Percentiles rank a stretch among this genome's conserved stretches.
Conservation (phyloP, 2,113 vertebrate genomes). For the Charina bottae region DNA sequence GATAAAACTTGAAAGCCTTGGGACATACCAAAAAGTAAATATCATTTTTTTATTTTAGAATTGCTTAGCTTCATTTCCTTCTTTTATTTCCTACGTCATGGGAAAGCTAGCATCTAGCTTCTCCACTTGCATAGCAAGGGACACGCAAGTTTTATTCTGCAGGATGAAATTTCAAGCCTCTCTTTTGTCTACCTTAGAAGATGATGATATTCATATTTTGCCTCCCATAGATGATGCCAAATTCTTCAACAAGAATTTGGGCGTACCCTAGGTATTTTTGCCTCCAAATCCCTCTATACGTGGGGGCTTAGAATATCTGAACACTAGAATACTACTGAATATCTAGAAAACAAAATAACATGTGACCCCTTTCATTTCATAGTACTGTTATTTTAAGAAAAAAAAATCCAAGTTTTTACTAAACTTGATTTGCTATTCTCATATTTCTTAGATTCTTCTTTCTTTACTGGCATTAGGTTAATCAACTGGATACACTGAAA, state of each 20-base stretch:
- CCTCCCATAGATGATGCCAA: background rate
- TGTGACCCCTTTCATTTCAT: no score
- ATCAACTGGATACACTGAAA: background rate
- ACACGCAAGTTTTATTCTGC: slow-evolving; percentile 25
- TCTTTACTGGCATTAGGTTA: background rate
- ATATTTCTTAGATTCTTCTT: background rate
- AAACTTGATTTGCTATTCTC: background rate
- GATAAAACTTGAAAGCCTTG: slow-evolving; percentile 56
- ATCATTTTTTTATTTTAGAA: slow-evolving; percentile 26
- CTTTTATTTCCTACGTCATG: background rate
- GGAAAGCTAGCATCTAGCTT: background rate
- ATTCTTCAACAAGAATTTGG: background rate
- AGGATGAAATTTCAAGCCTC: background rate
- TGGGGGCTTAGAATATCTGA: background rate
- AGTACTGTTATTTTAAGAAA: background rate
- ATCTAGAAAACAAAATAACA: no score
- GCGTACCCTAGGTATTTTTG: background rate
- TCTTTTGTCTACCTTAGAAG: background rate
- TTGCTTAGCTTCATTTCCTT: background rate
- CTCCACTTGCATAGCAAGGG: background rate
- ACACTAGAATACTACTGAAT: background rate
- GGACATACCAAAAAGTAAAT: slow-evolving; percentile 30
- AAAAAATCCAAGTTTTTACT: background rate
- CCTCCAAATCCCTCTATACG: background rate
- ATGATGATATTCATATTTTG: background rate